Conservation (phyloP, 2,113 vertebrate genomes). For the Porphyrio hochstetteri region DNA sequence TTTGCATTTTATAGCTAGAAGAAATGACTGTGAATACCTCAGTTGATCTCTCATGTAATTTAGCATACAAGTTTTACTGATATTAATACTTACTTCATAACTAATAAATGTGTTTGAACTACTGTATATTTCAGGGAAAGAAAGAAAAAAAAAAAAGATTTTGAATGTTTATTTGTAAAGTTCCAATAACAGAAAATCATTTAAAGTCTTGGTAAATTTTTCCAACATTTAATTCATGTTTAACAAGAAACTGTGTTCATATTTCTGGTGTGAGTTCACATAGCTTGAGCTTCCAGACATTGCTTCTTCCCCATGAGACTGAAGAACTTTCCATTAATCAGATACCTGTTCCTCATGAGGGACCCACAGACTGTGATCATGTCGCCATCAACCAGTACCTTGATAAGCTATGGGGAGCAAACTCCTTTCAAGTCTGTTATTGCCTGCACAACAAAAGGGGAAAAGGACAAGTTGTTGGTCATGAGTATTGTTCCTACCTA, state of each 20-base stretch:
- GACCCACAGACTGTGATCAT: neutral
- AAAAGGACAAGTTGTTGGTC: neutral
- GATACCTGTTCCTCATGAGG: neutral
- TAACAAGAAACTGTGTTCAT: neutral
- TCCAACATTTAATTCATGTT: neutral
- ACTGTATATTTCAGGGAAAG: neutral
- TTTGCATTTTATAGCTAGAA: neutral
- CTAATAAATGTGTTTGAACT: neutral
- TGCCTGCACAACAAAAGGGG: neutral
- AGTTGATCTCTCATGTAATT: fast-evolving
- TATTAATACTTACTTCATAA: neutral
- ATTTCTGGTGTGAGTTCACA: neutral
- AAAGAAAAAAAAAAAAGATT: too few species aligned
- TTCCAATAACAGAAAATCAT: neutral
- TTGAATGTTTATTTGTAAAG: neutral
- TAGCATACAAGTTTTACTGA: neutral
- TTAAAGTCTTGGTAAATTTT: neutral
- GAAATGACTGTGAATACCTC: neutral
- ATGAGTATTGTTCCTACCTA: neutral
- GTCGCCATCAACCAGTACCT: neutral
- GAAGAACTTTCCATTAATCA: neutral
- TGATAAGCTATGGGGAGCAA: neutral
- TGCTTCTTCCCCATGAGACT: neutral
- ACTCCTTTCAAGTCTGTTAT: neutral
- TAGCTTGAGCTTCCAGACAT: neutral